These are phyloP conservation scores for Meandrina meandrites DNA, from an alignment of 92 coral and sea anemone species.

Conservation along the genomic window DNA sequence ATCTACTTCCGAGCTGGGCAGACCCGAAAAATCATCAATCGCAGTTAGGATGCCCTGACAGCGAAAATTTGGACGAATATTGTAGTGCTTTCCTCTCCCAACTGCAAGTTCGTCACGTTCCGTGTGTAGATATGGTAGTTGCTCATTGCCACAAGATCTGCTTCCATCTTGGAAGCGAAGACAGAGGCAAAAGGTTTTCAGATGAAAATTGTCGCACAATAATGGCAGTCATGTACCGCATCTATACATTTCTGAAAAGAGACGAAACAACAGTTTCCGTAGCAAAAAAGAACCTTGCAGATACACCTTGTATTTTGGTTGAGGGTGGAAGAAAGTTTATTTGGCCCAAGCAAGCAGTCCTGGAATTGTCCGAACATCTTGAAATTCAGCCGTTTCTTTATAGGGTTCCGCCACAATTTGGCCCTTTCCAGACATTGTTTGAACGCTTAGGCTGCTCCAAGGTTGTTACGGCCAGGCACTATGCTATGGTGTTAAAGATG, in stretches of 20 bases:
- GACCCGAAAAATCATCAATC: neutral
- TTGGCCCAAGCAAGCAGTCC: conserved; percentile 54
- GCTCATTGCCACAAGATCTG: conserved; percentile 70
- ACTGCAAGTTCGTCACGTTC: conserved; percentile 12
- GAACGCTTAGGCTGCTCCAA: conserved; percentile 54
- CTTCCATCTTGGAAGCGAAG: conserved; percentile 1
- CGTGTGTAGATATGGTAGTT: conserved; percentile 53
- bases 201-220: neutral
- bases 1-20: conserved; percentile 56
- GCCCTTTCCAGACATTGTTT: conserved; percentile 39
- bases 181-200: neutral
- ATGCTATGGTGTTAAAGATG: conserved; percentile 56
- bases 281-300: conserved; percentile 7
- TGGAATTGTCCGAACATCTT: conserved; percentile 39
- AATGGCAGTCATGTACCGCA: conserved; percentile 53
- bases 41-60: neutral
- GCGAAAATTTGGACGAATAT: neutral
- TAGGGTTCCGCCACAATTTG: conserved; percentile 53
- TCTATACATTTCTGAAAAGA: conserved; percentile 51
- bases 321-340: conserved; percentile 58
- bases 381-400: conserved; percentile 73
- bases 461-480: conserved; percentile 55
- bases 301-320: conserved; percentile 52
- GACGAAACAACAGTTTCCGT: neutral
- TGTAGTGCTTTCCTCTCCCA: neutral